Base-by-base conservation (phyloP, 2,113 vertebrate species). In the Lucifuga dentata region DNA sequence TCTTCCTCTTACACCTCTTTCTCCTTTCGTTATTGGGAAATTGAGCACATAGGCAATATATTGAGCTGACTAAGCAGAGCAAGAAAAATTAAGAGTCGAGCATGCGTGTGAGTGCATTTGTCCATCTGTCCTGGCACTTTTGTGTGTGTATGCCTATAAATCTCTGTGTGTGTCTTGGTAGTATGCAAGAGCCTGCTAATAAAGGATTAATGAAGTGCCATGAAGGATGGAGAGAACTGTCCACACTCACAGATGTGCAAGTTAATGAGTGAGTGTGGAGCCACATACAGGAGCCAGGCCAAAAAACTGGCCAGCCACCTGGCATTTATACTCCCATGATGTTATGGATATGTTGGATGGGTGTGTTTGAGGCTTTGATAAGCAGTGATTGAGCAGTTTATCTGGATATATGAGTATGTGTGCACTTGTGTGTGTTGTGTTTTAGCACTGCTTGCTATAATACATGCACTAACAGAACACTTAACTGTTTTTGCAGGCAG, bases 161-260 rank as follows among this genome's bases (percentile, higher is more conserved):
- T 29, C n/a, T 39, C 19, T 45, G n/a, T 50, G 33, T 33, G 62
- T 35, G 20, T 24, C 20, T 45, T 10, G 1, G 68, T 69, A 63
- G 75, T 63, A 26, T 11, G 16, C 73, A 73, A 81, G 58, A n/a
- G 21, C 17, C 51, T 36, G 55, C 76, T 84, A 83, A 90, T 88
- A 84, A 86, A 76, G 55, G 43, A 33, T 40, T 89, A 87, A 88
- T 89, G 84, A 86, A 88, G 73, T 68, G 75, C 73, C 15, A 35
- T 49, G 58, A 75, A 72, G 68, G 65, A 63, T 70, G 68, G 76
- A 81, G 71, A 51, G 68, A 71, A 11, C 21, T 61, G 60, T 75
- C 65, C 69, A 53, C 63, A 9, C 71, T 81, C 81, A 84, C 88
- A 90, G 86, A 84, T 91, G 86, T 85, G 68, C 74, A 73, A 58